phyloP scores from a whole-genome alignment of 2,113 vertebrate genomes.

The Anguilla rostrata region DNA sequence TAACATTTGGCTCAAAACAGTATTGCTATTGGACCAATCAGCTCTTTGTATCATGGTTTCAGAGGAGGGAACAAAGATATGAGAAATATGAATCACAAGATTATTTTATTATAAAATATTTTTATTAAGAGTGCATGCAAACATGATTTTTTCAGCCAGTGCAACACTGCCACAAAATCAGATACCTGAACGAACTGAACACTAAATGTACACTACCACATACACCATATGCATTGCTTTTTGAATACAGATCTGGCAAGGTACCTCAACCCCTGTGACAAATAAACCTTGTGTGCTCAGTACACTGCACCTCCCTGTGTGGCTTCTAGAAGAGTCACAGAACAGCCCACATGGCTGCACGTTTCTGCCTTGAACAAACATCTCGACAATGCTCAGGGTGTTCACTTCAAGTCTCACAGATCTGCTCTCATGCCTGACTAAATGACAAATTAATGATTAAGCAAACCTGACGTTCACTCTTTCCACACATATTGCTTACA shows the following conservation, averaged over 20 bases:
- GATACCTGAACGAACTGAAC: too few species aligned
- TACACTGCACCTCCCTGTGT: too few species aligned
- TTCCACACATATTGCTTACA: background rate
- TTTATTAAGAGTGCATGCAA: background rate
- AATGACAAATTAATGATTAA: slow-evolving; percentile 15
- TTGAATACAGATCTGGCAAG: background rate
- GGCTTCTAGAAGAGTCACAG: background rate
- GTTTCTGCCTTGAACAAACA: slow-evolving; percentile 29
- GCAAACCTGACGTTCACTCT: background rate
- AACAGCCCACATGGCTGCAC: background rate
- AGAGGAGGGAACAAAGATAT: background rate
- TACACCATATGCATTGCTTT: background rate
- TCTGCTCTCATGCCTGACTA: slow-evolving; percentile 9
- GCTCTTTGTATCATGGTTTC: background rate
- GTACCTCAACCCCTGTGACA: too few species aligned
- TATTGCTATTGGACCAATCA: background rate
- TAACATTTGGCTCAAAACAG: background rate
- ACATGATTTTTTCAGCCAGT: background rate
- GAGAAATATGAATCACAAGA: background rate
- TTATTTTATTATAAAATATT: background rate
- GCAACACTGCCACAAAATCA: background rate
- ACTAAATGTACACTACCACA: background rate
- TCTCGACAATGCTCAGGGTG: slow-evolving; percentile 23
- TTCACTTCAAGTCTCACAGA: slow-evolving; percentile 22
- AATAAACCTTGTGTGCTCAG: too few species aligned